phyloP scores from a whole-genome alignment of 2,797 vertebrate genomes.

The Hyperoplus immaculatus region DNA sequence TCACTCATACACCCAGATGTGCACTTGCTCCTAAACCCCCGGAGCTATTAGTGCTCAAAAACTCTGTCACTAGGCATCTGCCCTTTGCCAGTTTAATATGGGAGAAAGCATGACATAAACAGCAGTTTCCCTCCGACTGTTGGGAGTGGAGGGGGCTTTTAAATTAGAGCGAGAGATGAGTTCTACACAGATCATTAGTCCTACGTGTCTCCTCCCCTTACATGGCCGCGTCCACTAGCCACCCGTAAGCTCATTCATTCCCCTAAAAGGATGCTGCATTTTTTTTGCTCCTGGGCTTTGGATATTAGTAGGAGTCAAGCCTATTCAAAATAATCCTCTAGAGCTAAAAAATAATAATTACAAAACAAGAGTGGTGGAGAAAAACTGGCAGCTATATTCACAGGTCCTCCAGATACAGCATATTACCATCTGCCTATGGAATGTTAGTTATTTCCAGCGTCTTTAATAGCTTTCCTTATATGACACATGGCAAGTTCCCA shows the following conservation, averaged over 20 bases:
- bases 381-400: conserved; percentile 60
- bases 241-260: conserved; percentile 70
- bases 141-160: background rate
- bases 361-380: conserved; percentile 58
- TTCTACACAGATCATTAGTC: conserved; percentile 35
- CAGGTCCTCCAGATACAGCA: conserved; percentile 75
- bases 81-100: conserved; percentile 45
- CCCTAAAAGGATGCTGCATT: conserved; percentile 78
- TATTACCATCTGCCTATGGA: conserved; percentile 80
- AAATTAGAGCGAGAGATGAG: conserved; percentile 43
- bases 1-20: conserved; percentile 21
- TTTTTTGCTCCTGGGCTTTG: conserved; percentile 65
- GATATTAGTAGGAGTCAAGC: conserved; percentile 60
- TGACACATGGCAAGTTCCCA: conserved; percentile 62
- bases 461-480: conserved; percentile 80
- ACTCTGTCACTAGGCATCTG: conserved; percentile 42
- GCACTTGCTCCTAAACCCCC: conserved; percentile 33
- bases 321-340: conserved; percentile 74
- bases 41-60: conserved; percentile 43
- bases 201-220: conserved; percentile 60
- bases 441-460: conserved; percentile 81
- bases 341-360: conserved; percentile 40
- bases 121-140: conserved; percentile 34
- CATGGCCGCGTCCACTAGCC: conserved; percentile 55
- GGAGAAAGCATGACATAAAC: conserved; percentile 43